These are phyloP conservation scores for Myotis vivesi DNA, from an alignment of 2,797 vertebrate genomes.

Conservation along the genomic window DNA sequence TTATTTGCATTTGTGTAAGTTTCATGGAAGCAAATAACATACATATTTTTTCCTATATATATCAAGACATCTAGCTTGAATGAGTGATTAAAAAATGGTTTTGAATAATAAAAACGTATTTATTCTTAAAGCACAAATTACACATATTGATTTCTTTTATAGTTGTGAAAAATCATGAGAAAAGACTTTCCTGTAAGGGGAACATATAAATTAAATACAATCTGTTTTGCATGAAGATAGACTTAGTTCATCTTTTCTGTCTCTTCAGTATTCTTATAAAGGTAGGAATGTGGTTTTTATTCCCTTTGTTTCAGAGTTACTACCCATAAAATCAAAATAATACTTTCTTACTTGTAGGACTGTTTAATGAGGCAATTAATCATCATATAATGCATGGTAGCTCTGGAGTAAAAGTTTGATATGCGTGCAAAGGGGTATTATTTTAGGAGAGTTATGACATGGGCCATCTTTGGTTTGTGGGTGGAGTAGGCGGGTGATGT, in stretches of 20 bases:
- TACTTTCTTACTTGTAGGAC: not conserved
- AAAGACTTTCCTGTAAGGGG: not conserved
- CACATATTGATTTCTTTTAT: not conserved
- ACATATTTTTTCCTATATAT: not conserved
- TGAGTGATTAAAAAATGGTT: not conserved
- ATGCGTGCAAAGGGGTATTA: slow-evolving; percentile 60
- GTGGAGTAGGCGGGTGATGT: not conserved
- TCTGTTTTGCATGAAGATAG: not conserved
- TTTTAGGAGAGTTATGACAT: slow-evolving; percentile 22
- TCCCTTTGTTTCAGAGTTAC: slow-evolving; percentile 1
- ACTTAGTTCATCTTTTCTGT: not conserved
- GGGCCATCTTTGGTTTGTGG: slow-evolving; percentile 5
- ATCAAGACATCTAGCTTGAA: not conserved
- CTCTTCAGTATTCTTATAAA: not conserved
- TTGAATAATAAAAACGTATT: not conserved
- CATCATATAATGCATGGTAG: not conserved
- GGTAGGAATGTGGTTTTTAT: not conserved
- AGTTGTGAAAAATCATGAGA: not conserved
- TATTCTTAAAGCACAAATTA: not conserved
- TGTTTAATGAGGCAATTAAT: slow-evolving; percentile 35
- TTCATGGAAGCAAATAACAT: not conserved
- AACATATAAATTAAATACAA: not conserved
- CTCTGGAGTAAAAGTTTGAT: slow-evolving; percentile 3
- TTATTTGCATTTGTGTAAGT: not conserved
- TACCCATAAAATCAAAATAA: slow-evolving; percentile 13